Conservation (phyloP, 2,888 invertebrate species). For the Tenthredo livida region DNA sequence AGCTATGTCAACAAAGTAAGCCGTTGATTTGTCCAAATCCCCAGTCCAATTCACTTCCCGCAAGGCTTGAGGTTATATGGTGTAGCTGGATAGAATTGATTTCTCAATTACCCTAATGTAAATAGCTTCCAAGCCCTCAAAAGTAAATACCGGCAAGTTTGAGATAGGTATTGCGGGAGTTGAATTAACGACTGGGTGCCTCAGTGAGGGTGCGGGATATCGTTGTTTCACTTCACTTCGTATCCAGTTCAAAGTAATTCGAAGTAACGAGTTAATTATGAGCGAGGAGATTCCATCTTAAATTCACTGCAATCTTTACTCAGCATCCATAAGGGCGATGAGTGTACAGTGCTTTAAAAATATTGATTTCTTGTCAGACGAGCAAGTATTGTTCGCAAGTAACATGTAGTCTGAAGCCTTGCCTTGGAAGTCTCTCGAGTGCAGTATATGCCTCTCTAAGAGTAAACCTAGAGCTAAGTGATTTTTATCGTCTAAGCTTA, state of each 20-base stretch:
- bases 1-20: background rate
- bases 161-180: constrained; percentile 37
- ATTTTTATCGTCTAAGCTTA: background rate
- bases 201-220: background rate
- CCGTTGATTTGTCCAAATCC: background rate
- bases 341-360: background rate
- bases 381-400: background rate
- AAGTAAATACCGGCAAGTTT: constrained; percentile 32
- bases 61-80: constrained; percentile 27
- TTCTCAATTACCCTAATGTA: constrained; percentile 46
- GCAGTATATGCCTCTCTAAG: background rate
- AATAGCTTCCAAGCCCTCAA: constrained; percentile 28
- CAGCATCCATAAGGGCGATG: background rate
- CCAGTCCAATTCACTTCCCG: background rate
- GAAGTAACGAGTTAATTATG: constrained; percentile 34
- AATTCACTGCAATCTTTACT: constrained; percentile 8
- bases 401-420: background rate
- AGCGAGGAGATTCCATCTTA: background rate
- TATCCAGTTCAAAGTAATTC: constrained; percentile 12
- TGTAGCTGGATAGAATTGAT: constrained; percentile 35
- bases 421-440: background rate
- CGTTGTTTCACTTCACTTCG: constrained; percentile 27
- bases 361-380: background rate
- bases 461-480: constrained; percentile 3
- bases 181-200: constrained; percentile 33